Percentiles rank a stretch among this genome's conserved stretches.
Evolutionary conservation across 2,888 invertebrate species (phyloP).

Genomic region (Yponomeuta evonymella): DNA sequence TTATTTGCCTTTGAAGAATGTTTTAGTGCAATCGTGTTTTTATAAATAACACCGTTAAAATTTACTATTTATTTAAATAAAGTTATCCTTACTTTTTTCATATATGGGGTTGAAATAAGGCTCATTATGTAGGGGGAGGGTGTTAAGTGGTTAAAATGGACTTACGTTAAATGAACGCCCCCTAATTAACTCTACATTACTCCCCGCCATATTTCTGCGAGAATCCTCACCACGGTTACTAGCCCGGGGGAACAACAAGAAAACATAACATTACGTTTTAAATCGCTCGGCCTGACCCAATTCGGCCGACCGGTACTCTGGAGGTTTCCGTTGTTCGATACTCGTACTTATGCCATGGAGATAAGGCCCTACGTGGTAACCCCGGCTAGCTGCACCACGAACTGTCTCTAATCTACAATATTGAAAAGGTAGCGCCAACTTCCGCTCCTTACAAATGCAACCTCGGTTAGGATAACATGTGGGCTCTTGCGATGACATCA

Average conservation of each 20-base stretch:
- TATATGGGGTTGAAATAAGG: too few relatives aligned
- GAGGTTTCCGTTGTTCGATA: too few relatives aligned
- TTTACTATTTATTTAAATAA: too few relatives aligned
- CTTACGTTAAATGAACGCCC: too few relatives aligned
- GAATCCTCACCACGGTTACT: neutral
- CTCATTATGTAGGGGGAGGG: too few relatives aligned
- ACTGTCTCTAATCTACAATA: slow-evolving; percentile 16
- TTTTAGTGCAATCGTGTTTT: too few relatives aligned
- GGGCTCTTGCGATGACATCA: neutral
- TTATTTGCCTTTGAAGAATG: too few relatives aligned
- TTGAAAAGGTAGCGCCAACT: neutral
- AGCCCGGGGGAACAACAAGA: slow-evolving; percentile 26
- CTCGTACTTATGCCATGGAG: too few relatives aligned
- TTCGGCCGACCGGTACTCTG: slow-evolving; percentile 22
- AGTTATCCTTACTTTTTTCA: too few relatives aligned
- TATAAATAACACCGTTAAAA: too few relatives aligned
- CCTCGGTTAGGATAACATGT: neutral
- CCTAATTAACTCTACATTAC: neutral
- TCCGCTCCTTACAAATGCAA: neutral
- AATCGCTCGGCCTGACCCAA: slow-evolving; percentile 28
- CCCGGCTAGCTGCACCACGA: slow-evolving; percentile 21
- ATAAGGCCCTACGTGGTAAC: too few relatives aligned
- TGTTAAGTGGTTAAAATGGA: too few relatives aligned
- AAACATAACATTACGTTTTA: slow-evolving; percentile 22
- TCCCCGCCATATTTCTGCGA: neutral